Base-by-base conservation (phyloP, 1,140 invertebrate species). In the Fopius arisanus region DNA sequence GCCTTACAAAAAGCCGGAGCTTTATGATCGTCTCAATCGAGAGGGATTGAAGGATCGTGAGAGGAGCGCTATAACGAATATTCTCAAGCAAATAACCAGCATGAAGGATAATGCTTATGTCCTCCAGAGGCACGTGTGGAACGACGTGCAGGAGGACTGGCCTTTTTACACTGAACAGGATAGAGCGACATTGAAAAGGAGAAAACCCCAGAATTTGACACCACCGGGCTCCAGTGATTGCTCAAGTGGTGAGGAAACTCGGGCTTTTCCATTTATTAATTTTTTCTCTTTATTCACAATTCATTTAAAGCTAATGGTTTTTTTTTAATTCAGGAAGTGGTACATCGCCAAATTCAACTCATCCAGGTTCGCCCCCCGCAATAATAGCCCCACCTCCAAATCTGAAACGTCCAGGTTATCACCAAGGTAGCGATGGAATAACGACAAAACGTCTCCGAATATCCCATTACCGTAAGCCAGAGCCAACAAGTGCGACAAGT, bases 111-210 rank as follows among this genome's bases (percentile, higher is more conserved):
- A 97, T 88, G 92, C 92, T 76, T 98, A 96, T 88, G 92, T 95
- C 81, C 89, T 98, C 82, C 91, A 93, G 66, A 92, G 94, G 79
- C 91, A 94, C 80, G 89, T 95, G 75, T 98, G 96, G 95, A 96
- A 95, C 83, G 96, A 98, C 82, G 96, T 98, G 62, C 93, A 95
- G 79, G 94, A 96, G 81, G 96, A 98, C 83, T 98, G 96, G 96
- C 94, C 95, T 41, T 97, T 94, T 88, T 98, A 97, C 82, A 92
- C 93, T 31, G 95, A 97, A 74, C 92, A 96, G 80, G 96, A 98
- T 82, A 91, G 91, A 84, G 92, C 95, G 81, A 92, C 94, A 81
- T 88, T 97, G 75, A 97, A 96, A 90, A 92, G 95, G 80, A 92
- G 94, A 79, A 96, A 96, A 89, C 95, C 95, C 77, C 94, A 95